Conservation (phyloP, 2,888 invertebrate genomes). For the Mythimna loreyi region DNA sequence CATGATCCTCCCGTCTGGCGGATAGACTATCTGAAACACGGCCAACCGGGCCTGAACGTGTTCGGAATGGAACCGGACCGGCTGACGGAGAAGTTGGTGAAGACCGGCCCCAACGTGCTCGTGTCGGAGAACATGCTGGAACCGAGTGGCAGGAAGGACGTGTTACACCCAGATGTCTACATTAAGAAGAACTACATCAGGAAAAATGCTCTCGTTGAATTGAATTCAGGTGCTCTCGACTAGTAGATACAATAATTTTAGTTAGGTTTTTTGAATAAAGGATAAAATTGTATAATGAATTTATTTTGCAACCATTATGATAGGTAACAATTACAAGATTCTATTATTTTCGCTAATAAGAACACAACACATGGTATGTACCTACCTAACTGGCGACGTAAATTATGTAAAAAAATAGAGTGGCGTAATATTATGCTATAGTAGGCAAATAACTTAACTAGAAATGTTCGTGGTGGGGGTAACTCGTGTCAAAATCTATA, state of each 20-base stretch:
- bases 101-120: conserved; percentile 73
- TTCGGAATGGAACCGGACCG: conserved; percentile 71
- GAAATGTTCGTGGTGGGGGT: too few species aligned
- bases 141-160: conserved; percentile 74
- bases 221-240: conserved; percentile 68
- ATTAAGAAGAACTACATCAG: conserved; percentile 81
- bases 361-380: not conserved
- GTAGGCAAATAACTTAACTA: too few species aligned
- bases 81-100: conserved; percentile 76
- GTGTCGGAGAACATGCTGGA: conserved; percentile 72
- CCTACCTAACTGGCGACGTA: not conserved
- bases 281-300: not conserved
- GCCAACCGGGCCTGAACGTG: conserved; percentile 78
- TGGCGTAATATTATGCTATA: not conserved
- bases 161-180: conserved; percentile 82
- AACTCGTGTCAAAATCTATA: too few species aligned
- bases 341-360: not conserved
- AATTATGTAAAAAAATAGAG: too few species aligned
- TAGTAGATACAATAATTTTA: conserved; percentile 9
- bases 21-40: conserved; percentile 86
- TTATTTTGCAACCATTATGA: not conserved
- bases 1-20: conserved; percentile 80
- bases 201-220: conserved; percentile 62
- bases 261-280: conserved; percentile 36
- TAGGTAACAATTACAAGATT: not conserved